Evolutionary conservation across 2,797 vertebrate species (phyloP), one percentile per base, ranked within the genome.

Genomic region (Sebastolobus alascanus): DNA sequence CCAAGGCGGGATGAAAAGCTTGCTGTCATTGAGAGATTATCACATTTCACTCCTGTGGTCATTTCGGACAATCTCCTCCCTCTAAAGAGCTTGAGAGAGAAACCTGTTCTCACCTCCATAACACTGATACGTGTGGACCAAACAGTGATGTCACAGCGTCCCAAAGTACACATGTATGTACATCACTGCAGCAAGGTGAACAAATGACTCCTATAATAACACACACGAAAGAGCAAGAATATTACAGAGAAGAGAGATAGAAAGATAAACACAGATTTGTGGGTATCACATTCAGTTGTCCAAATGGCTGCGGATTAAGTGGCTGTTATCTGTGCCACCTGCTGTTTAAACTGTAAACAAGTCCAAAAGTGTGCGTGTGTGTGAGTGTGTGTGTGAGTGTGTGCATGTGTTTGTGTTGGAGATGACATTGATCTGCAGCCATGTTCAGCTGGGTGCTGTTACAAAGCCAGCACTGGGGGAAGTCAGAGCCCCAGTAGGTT

Each of bases 301-400:
- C 86, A 93, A 90, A 89, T 87, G 87, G 80, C 82, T 83, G 78
- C 13, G n/a, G 87, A 93, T 93, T 90, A 89, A 90, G 87, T 90
- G 85, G 68, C 81, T 87, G 77, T 89, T 91, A 92, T 94, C 92
- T 89, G 65, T 87, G 74, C 91, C 89, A 89, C 92, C 92, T 90
- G 92, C 93, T 94, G 92, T 93, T 91, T 86, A 86, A 93, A 90
- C 90, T 65, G 87, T 82, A 91, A 92, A 90, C 86, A 83, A 85
- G 86, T 84, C 88, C 87, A 83, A 87, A 66, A 65, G 84, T 85
- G 84, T 6, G 8, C 68, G 61, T 80, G 58, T 76, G 38, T 43
- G 69, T 73, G 8, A 50, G 38, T 54, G 35, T 73, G n/a, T 61
- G 22, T 33, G 50, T 61, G 20, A 63, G n/a, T 31, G 46, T 60